Conservation (phyloP, 2,888 invertebrate species). For the Zootermopsis nevadensis region DNA sequence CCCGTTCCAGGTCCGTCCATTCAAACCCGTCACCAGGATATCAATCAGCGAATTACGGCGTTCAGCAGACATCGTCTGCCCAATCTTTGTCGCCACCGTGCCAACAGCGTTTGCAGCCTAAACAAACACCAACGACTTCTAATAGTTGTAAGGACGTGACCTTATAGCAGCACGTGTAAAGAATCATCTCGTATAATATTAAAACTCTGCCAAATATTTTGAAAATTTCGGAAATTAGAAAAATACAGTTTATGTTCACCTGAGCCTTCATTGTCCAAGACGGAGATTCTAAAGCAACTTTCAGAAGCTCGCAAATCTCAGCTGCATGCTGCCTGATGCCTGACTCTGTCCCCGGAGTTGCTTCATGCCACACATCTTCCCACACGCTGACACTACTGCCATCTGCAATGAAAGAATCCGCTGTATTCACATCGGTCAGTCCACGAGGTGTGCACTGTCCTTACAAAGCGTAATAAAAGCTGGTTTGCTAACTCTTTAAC, state of each 20-base stretch:
- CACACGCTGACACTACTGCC: constrained; percentile 74
- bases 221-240: too few species aligned
- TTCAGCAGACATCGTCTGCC: constrained; percentile 71
- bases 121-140: constrained; percentile 24
- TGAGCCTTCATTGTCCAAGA: constrained; percentile 91
- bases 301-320: constrained; percentile 77
- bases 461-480: too few species aligned
- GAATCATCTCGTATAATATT: too few species aligned
- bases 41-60: constrained; percentile 74
- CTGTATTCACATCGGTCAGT: too few species aligned
- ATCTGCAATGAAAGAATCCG: constrained; percentile 35
- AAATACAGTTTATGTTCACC: constrained; percentile 59
- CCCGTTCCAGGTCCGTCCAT: constrained; percentile 91
- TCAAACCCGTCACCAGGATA: constrained; percentile 75
- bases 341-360: constrained; percentile 87
- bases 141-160: too few species aligned
- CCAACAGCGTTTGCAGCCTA: constrained; percentile 84
- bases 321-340: constrained; percentile 82
- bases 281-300: constrained; percentile 79
- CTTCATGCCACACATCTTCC: constrained; percentile 91
- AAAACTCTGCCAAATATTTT: too few species aligned
- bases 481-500: too few species aligned
- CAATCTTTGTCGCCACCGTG: constrained; percentile 80
- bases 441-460: too few species aligned
- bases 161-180: too few species aligned